These are phyloP conservation scores for Condylura cristata DNA, from an alignment of 2,113 vertebrate genomes.

Conservation along the genomic window DNA sequence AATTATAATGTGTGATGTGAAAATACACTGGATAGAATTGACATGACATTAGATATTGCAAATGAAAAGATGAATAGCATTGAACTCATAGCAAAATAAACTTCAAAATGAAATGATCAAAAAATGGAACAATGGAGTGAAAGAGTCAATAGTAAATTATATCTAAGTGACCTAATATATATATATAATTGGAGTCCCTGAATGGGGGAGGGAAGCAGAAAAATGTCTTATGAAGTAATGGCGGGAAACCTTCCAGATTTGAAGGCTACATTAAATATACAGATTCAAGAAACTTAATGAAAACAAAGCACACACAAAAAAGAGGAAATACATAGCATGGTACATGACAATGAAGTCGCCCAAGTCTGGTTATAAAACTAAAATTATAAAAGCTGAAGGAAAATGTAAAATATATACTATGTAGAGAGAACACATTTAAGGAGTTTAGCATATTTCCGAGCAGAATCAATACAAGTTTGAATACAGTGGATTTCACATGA, in stretches of 20 bases:
- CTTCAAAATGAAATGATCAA: neutral
- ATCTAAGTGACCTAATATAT: neutral
- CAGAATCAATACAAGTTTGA: neutral
- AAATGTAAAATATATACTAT: neutral
- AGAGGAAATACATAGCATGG: neutral
- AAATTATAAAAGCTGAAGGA: neutral
- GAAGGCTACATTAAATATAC: neutral
- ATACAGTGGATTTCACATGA: neutral
- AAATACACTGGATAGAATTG: neutral
- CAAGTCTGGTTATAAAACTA: neutral
- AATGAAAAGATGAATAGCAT: neutral
- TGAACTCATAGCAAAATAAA: conserved; percentile 2
- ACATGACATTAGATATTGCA: neutral
- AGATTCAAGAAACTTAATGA: neutral
- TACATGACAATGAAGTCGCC: neutral
- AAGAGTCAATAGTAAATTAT: neutral
- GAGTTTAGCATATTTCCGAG: neutral
- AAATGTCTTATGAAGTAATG: neutral
- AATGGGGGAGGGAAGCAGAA: neutral
- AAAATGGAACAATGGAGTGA: neutral
- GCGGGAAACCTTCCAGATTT: neutral
- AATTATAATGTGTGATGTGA: neutral
- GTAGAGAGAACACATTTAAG: neutral
- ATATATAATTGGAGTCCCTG: neutral
- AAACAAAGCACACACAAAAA: neutral